phyloP scores from a whole-genome alignment of 2,888 invertebrate genomes.

The Drosophila lacicola region DNA sequence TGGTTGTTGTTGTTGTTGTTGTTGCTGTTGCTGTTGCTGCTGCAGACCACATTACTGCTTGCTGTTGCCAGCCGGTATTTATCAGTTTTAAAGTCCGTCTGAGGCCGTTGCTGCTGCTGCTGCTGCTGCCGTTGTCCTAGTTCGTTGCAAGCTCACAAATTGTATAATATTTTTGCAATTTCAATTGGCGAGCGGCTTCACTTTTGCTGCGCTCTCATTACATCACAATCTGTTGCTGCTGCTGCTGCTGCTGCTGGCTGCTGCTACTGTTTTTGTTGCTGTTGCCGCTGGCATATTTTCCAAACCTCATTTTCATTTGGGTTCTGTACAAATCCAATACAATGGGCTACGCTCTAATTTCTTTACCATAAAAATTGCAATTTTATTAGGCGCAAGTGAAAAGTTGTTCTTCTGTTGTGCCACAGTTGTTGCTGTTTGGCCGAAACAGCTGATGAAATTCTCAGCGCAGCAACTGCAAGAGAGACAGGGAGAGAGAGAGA shows the following conservation, averaged over 20 bases:
- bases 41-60: conserved; percentile 39
- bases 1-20: conserved; percentile 26
- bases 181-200: conserved; percentile 65
- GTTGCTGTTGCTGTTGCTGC: conserved; percentile 9
- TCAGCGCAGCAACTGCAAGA: conserved; percentile 47
- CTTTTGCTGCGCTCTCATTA: conserved; percentile 73
- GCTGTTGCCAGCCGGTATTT: conserved; percentile 65
- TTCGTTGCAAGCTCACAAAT: conserved; percentile 71
- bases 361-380: conserved; percentile 70
- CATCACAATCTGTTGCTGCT: conserved; percentile 60
- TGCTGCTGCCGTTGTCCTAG: conserved; percentile 68
- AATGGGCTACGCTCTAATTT: conserved; percentile 74
- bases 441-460: conserved; percentile 72
- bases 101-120: conserved; percentile 35
- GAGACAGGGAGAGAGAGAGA: conserved; percentile 17
- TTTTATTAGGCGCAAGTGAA: conserved; percentile 65
- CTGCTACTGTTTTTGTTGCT: conserved; percentile 23
- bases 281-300: conserved; percentile 50
- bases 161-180: conserved; percentile 73
- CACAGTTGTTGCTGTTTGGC: conserved; percentile 7
- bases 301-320: conserved; percentile 61
- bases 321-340: conserved; percentile 64
- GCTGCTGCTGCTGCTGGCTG: conserved; percentile 27
- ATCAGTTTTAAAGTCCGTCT: conserved; percentile 52
- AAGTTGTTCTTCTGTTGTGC: conserved; percentile 21